Base-by-base conservation (phyloP, 1,140 invertebrate genomes). In the Cyrtorhinus lividipennis region DNA sequence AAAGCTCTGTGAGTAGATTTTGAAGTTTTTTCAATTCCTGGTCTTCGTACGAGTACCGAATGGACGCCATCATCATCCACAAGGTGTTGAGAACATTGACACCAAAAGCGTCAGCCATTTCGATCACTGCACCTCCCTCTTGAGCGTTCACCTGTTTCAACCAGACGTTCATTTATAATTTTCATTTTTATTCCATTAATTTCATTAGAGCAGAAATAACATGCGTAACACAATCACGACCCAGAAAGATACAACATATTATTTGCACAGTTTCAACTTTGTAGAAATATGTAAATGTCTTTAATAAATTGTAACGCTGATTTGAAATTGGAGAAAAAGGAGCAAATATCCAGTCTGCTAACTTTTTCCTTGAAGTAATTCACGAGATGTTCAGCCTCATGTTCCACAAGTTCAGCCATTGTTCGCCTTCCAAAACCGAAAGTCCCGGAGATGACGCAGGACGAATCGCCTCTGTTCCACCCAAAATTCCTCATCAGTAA, bases 31-130 rank as follows among this genome's bases (percentile, higher is more conserved):
- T 78, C 61, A 90, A 74, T 68, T 87, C 80, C 25, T 79, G 75
- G 57, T 88, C 85, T 23, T 82, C 81, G 30, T 64, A 57, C 27
- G 69, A 69, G 61, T 76, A 82, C 68, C 83, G 72, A 67, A 77
- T 81, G 0, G 90, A 87, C 61, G 90, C 87, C 74, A 93, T 81
- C 83, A 94, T 89, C 59, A 78, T 82, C 87, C 90, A 94, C 0
- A 95, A 73, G 0, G 87, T 88, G 68, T 95, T 95, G 12, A 92
- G 72, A 26, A 91, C 83, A 62, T 85, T 83, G 0, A 86, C 80
- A 27, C 81, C 82, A 67, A 88, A 88, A 26, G 83, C 77, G 62
- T 84, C 81, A 30, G 84, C 76, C 83, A 89, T 87, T 62, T 79
- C 72, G 1, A 81, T 70, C 1, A 79, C 65, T 0, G 79, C 70